Evolutionary conservation across 2,113 vertebrate species (phyloP).

Genomic region (Istiophorus platypterus): DNA sequence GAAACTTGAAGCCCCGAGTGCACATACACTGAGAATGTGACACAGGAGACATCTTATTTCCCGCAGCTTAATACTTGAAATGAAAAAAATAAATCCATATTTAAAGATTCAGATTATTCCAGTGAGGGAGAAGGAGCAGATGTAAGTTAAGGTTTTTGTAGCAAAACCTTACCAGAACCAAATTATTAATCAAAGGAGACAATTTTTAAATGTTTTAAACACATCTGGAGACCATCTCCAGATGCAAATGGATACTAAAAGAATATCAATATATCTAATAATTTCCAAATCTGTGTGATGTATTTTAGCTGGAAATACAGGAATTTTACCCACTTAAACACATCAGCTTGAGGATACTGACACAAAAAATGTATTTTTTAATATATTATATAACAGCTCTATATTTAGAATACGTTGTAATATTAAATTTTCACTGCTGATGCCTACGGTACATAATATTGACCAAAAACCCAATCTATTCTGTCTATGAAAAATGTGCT

Average conservation of each 20-base stretch:
- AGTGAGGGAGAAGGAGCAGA: neutral
- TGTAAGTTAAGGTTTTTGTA: neutral
- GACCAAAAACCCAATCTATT: neutral
- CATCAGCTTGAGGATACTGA: neutral
- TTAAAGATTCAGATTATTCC: neutral
- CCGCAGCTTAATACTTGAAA: neutral
- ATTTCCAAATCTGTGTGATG: neutral
- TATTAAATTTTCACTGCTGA: neutral
- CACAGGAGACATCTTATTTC: neutral
- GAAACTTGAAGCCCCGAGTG: neutral
- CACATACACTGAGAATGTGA: too few species aligned
- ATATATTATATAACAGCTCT: neutral
- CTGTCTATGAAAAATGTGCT: neutral
- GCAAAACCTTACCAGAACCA: neutral
- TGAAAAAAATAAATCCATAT: neutral
- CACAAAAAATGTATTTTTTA: neutral
- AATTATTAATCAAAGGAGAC: neutral
- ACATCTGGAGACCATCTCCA: neutral
- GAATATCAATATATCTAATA: neutral
- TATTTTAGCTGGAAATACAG: neutral
- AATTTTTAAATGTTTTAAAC: too few species aligned
- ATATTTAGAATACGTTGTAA: neutral
- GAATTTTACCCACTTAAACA: neutral
- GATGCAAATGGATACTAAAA: neutral
- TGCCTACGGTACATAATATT: too few species aligned